Base-by-base conservation (phyloP, 2,113 vertebrate species). In the Sorex araneus region DNA sequence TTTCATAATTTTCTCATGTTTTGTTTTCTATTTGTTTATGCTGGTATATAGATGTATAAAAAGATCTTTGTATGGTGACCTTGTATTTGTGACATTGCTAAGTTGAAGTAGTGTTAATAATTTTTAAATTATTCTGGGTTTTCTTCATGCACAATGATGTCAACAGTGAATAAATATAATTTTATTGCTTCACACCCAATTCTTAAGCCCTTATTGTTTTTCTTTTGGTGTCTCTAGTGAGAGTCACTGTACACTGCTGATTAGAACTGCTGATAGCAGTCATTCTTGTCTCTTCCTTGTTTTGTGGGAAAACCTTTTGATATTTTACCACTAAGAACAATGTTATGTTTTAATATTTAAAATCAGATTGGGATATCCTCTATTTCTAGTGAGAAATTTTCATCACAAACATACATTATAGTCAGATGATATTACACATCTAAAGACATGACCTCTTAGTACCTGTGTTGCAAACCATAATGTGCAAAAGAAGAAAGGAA, bases 271-370 rank as follows among this genome's bases (percentile, higher is more conserved):
- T 74, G 75, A 64, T 12, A 84, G 0, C 11, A 36, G 63, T 10
- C 28, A 73, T 73, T 94, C 89, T 50, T 43, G 16, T 36, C 23
- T 10, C 32, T 11, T 54, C 54, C 28, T 0, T 63, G n/a, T 80
- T 86, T 93, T 6, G 3, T 50, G 64, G 28, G 6, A 66, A 94
- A 66, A 45, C 2, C 5, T 66, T 80, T 69, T 18, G 54, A 6
- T 92, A 43, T 45, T 94, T 84, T 25, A 25, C 75, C 19, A 77
- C 30, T 87, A 90, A 69, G 40, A 94, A 63, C 30, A 60, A 60
- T 74, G 79, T 15, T 84, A 15, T 69, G 36, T 80, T 84, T 70
- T 63, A 27, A 77, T 81, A 13, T 86, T 70, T 69, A 8, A 64
- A 47, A 87, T 74, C 74, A 90, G 43, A 66, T 57, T 57, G 57